Conservation (phyloP, 2,888 invertebrate genomes). For the Sarcophaga variegata region DNA sequence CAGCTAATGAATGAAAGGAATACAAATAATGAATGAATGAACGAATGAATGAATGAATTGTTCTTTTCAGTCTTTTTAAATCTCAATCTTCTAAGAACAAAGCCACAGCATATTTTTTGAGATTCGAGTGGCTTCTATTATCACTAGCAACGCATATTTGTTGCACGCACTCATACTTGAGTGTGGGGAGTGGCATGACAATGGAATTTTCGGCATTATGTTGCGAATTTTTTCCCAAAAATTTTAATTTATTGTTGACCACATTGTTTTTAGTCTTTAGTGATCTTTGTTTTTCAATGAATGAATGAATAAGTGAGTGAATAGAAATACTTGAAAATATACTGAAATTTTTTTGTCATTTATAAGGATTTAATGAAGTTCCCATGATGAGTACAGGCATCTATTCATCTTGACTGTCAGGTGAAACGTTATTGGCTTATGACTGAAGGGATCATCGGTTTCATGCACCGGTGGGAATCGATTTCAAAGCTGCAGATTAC, state of each 20-base stretch:
- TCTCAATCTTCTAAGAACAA: slow-evolving; percentile 30
- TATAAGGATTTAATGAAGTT: slow-evolving; percentile 77
- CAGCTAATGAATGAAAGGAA: slow-evolving; percentile 47
- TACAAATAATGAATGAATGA: slow-evolving; percentile 52
- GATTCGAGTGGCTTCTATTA: slow-evolving; percentile 21
- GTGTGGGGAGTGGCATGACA: slow-evolving; percentile 54
- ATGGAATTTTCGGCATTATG: slow-evolving; percentile 59
- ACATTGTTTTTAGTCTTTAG: slow-evolving; percentile 42
- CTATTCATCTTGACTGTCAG: slow-evolving; percentile 35
- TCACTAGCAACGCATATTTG: neutral
- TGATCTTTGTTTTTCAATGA: slow-evolving; percentile 4
- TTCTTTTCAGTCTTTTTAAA: slow-evolving; percentile 30
- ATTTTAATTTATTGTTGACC: slow-evolving; percentile 59
- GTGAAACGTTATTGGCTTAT: slow-evolving; percentile 48
- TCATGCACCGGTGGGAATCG: slow-evolving; percentile 45
- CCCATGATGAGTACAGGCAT: slow-evolving; percentile 61
- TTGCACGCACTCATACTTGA: neutral
- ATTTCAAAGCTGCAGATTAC: slow-evolving; percentile 49
- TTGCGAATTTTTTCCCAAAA: slow-evolving; percentile 54
- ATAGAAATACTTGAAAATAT: slow-evolving; percentile 3
- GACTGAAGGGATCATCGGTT: slow-evolving; percentile 29
- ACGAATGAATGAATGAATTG: neutral
- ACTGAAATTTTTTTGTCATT: slow-evolving; percentile 31
- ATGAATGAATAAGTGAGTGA: slow-evolving; percentile 18
- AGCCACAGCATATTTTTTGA: neutral